A percentile compares a stretch with the other conserved stretches of the same genome.
Conservation (phyloP, 2,797 vertebrate genomes). For the Pogonophryne albipinna region DNA sequence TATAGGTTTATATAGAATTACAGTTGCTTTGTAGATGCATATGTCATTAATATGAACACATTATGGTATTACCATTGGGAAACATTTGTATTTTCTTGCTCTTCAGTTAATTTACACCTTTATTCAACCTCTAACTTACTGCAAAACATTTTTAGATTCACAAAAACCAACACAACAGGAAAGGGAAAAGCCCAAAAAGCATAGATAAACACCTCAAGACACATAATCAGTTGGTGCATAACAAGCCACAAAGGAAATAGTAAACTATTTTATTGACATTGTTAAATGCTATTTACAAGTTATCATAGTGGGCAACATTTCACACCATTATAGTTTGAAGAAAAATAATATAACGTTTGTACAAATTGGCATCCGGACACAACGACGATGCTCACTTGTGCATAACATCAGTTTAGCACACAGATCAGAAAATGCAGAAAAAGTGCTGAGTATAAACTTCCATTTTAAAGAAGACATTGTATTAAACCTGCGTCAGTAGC, state of each 20-base stretch:
- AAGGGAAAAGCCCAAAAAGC: background rate
- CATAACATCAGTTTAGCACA: conserved; percentile 36
- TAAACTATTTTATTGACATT: conserved; percentile 90
- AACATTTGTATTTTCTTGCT: background rate
- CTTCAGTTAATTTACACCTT: background rate
- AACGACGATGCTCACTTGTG: conserved; percentile 38
- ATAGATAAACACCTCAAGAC: conserved; percentile 74
- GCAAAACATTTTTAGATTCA: background rate
- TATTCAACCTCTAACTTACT: background rate
- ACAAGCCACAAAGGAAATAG: conserved; percentile 87
- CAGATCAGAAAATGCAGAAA: conserved; percentile 20
- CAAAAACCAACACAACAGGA: no score
- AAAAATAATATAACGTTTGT: conserved; percentile 43
- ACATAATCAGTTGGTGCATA: conserved; percentile 85
- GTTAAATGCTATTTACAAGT: conserved; percentile 89
- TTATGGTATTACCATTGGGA: background rate
- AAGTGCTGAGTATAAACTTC: conserved; percentile 11
- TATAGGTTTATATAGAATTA: background rate
- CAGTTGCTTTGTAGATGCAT: background rate
- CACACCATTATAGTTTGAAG: conserved; percentile 57
- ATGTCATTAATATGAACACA: fast-evolving
- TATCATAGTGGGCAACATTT: conserved; percentile 64
- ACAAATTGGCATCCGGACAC: conserved; percentile 39
- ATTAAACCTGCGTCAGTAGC: conserved; percentile 9
- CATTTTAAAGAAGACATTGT: background rate